A percentile compares a stretch with the other conserved stretches of the same genome.
These are phyloP conservation scores for Ophiodon elongatus DNA, from an alignment of 2,113 vertebrate genomes.

Conservation along the genomic window DNA sequence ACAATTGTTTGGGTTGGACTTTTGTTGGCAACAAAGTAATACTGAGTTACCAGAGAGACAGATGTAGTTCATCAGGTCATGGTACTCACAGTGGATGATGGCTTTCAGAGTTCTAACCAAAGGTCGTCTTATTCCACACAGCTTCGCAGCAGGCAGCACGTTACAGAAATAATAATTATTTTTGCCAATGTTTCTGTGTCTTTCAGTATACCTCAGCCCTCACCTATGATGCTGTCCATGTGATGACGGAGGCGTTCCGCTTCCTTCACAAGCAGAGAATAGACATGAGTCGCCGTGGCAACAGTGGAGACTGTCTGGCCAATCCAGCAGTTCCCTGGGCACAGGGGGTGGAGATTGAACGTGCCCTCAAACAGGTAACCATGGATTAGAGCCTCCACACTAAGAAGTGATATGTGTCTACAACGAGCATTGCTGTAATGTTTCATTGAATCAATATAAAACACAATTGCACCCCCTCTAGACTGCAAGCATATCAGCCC, in stretches of 20 bases:
- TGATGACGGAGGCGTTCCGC: conserved; percentile 97
- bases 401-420: background rate
- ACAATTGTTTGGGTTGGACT: background rate
- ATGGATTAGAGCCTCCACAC: background rate
- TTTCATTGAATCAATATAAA: background rate
- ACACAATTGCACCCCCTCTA: background rate
- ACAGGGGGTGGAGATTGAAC: conserved; percentile 97
- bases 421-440: background rate
- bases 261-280: conserved; percentile 97
- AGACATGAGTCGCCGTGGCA: conserved; percentile 95
- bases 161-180: background rate
- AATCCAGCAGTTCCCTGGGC: conserved; percentile 98
- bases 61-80: too few species aligned
- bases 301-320: conserved; percentile 95
- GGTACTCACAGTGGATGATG: background rate
- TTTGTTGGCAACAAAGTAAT: background rate
- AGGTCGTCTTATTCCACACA: background rate
- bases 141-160: too few species aligned
- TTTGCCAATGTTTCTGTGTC: conserved; percentile 21
- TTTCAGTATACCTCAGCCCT: conserved; percentile 96
- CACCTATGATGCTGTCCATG: conserved; percentile 95
- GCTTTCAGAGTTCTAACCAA: background rate
- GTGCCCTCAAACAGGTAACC: conserved; percentile 94
- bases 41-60: background rate
- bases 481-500: background rate